Percentiles rank a stretch among this genome's conserved stretches.
These are phyloP conservation scores for Geopemphigus sp. DNA, from an alignment of 1,140 invertebrate species.

Conservation along the genomic window DNA sequence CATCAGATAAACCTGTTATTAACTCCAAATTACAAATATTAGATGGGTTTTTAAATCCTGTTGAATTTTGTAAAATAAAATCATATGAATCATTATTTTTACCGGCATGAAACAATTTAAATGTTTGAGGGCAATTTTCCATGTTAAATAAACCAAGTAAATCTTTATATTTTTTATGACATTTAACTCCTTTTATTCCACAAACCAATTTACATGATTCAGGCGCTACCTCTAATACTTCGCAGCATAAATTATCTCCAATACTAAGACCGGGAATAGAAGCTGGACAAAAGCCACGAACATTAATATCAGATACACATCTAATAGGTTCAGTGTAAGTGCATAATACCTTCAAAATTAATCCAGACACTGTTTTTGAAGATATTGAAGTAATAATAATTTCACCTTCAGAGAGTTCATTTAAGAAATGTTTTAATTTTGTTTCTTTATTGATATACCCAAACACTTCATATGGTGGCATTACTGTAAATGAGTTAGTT, in stretches of 20 bases:
- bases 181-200: slow-evolving; percentile 75
- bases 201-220: slow-evolving; percentile 83
- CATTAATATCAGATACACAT: slow-evolving; percentile 73
- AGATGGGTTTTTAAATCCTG: slow-evolving; percentile 36
- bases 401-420: slow-evolving; percentile 63
- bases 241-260: slow-evolving; percentile 82
- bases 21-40: slow-evolving; percentile 29
- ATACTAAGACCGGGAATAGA: slow-evolving; percentile 72
- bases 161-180: slow-evolving; percentile 53
- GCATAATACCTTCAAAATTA: slow-evolving; percentile 79
- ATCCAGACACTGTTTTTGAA: slow-evolving; percentile 68
- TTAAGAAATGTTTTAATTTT: slow-evolving; percentile 62
- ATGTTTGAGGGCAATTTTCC: slow-evolving; percentile 80
- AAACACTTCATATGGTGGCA: slow-evolving; percentile 83
- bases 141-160: slow-evolving; percentile 76
- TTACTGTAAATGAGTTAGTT: slow-evolving; percentile 74
- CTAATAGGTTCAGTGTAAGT: slow-evolving; percentile 71
- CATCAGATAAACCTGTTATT: slow-evolving; percentile 28
- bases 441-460: slow-evolving; percentile 68
- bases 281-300: slow-evolving; percentile 67
- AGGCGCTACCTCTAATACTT: slow-evolving; percentile 80
- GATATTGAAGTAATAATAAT: slow-evolving; percentile 78
- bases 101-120: slow-evolving; percentile 64
- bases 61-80: slow-evolving; percentile 27
- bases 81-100: slow-evolving; percentile 33